A percentile compares a stretch with the other conserved stretches of the same genome.
Conservation (phyloP, 2,113 vertebrate genomes). For the Gymnobelideus leadbeateri region DNA sequence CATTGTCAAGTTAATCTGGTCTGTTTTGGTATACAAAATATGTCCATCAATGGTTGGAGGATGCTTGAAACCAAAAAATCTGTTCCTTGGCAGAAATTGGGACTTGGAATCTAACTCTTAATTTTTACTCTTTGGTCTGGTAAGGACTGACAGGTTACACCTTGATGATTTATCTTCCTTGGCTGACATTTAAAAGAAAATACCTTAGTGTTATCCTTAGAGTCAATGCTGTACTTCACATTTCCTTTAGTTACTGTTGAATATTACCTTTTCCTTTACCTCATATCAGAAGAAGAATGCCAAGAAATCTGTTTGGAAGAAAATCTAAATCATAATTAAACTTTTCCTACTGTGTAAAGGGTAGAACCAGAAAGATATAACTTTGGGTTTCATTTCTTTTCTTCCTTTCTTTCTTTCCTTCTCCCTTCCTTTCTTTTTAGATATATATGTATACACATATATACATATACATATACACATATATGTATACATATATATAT, state of each 20-base stretch:
- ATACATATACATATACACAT: too few species aligned
- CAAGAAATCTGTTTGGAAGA: background rate
- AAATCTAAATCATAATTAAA: background rate
- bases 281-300: background rate
- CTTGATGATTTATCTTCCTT: conserved; percentile 60
- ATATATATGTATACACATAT: too few species aligned
- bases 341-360: background rate
- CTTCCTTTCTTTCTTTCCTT: too few species aligned
- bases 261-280: conserved; percentile 12
- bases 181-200: conserved; percentile 45
- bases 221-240: background rate
- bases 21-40: conserved; percentile 61
- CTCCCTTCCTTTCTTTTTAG: too few species aligned
- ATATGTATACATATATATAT: too few species aligned
- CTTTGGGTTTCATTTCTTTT: background rate
- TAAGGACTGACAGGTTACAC: conserved; percentile 57
- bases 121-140: conserved; percentile 63
- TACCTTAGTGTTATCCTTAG: conserved; percentile 33
- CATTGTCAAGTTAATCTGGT: conserved; percentile 46
- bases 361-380: background rate
- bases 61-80: conserved; percentile 48
- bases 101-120: conserved; percentile 33
- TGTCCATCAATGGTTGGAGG: conserved; percentile 46
- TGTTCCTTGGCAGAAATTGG: conserved; percentile 32
- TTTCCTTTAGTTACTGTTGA: conserved; percentile 45